These are phyloP conservation scores for Dendrolimus pini DNA, from an alignment of 2,888 invertebrate species.

Conservation along the genomic window DNA sequence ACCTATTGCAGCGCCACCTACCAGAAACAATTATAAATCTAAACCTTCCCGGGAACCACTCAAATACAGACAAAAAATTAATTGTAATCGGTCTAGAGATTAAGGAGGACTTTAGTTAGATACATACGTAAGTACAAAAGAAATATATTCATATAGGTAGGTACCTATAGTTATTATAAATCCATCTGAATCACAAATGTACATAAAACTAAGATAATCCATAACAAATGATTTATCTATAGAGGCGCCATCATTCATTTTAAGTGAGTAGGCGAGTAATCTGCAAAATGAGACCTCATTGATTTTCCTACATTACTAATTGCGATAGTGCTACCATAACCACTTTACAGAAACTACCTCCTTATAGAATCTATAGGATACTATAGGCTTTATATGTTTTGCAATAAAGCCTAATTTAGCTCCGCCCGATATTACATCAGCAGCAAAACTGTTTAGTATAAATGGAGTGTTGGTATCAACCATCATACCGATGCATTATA, in stretches of 20 bases:
- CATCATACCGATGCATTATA: constrained; percentile 69
- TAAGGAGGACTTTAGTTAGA: no score
- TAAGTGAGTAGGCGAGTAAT: constrained; percentile 49
- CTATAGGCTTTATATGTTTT: constrained; percentile 8
- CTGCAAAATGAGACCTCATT: constrained; percentile 63
- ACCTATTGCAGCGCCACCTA: no score
- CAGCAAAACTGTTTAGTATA: constrained; percentile 26
- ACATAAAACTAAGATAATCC: constrained; percentile 14
- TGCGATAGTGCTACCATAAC: constrained; percentile 40
- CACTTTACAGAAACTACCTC: constrained; percentile 9
- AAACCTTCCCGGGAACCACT: no score
- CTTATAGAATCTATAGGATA: neutral
- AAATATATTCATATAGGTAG: no score
- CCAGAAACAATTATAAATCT: no score
- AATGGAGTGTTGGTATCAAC: constrained; percentile 43
- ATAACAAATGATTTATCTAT: constrained; percentile 34
- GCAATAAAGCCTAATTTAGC: constrained; percentile 19
- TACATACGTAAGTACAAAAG: no score
- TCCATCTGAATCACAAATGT: neutral
- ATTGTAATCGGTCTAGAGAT: no score
- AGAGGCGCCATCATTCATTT: constrained; percentile 52
- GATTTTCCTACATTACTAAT: constrained; percentile 65
- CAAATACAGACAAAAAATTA: no score
- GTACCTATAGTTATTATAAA: no score
- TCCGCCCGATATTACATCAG: constrained; percentile 7